A percentile compares a stretch with the other conserved stretches of the same genome.
These are phyloP conservation scores for Aphidius gifuensis DNA, from an alignment of 1,140 invertebrate genomes.

Conservation along the genomic window DNA sequence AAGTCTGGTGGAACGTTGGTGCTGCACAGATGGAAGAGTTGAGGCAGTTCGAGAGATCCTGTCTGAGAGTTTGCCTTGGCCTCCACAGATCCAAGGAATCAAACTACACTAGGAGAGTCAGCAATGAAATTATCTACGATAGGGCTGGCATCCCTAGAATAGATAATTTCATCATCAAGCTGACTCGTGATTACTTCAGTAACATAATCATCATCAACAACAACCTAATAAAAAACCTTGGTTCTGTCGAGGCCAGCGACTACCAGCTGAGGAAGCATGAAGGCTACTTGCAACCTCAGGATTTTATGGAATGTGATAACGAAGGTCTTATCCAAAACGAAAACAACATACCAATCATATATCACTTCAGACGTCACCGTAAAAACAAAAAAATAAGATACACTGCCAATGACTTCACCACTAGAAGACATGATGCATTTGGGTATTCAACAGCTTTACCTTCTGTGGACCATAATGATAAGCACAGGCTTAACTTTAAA, in stretches of 20 bases:
- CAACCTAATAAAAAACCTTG: slow-evolving; percentile 6
- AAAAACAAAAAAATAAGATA: slow-evolving; percentile 5
- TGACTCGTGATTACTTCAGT: slow-evolving; percentile 16
- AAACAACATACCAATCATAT: slow-evolving; percentile 4
- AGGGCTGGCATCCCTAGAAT: slow-evolving; percentile 21
- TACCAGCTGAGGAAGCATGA: not conserved
- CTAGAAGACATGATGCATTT: not conserved
- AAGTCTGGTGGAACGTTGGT: slow-evolving; percentile 15
- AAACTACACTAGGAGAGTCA: slow-evolving; percentile 1
- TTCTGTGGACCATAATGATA: not conserved
- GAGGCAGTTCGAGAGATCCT: slow-evolving; percentile 8
- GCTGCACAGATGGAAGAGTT: slow-evolving; percentile 7
- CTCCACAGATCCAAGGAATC: slow-evolving; percentile 7
- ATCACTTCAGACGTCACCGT: slow-evolving; percentile 6
- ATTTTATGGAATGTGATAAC: slow-evolving; percentile 8
- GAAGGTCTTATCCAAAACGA: slow-evolving; percentile 5
- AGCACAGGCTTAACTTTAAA: not conserved
- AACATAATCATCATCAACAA: not conserved
- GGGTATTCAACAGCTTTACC: not conserved
- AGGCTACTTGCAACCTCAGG: not conserved
- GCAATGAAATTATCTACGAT: slow-evolving; percentile 14
- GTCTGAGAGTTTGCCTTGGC: slow-evolving; percentile 3
- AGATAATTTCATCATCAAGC: slow-evolving; percentile 19
- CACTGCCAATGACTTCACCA: not conserved
- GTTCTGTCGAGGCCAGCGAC: not conserved